phyloP scores from a whole-genome alignment of 2,797 vertebrate genomes.

The Scleropages formosus region DNA sequence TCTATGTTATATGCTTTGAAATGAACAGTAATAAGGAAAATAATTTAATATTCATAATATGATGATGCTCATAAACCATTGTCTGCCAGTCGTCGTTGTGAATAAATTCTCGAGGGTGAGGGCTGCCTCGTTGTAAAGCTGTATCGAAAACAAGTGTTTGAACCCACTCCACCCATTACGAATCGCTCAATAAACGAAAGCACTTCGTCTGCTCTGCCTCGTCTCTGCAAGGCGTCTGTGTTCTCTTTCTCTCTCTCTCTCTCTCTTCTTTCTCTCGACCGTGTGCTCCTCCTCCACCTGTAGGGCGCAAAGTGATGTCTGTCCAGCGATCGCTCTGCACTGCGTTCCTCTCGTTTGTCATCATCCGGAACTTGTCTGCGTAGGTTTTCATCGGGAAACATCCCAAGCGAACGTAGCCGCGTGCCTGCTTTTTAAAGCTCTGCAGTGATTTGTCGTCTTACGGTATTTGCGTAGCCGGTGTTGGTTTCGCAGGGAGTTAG shows the following conservation, averaged over 20 bases:
- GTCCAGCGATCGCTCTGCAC: not conserved
- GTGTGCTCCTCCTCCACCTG: slow-evolving; percentile 11
- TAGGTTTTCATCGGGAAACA: not conserved
- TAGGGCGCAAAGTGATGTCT: not conserved
- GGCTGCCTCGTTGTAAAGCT: slow-evolving; percentile 32
- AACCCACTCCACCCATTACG: slow-evolving; percentile 28
- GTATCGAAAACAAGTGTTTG: slow-evolving; percentile 30
- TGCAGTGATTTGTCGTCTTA: too few species aligned
- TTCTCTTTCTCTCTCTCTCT: not conserved
- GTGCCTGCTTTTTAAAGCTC: too few species aligned
- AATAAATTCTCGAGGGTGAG: slow-evolving; percentile 29
- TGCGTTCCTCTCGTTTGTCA: not conserved
- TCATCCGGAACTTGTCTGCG: not conserved
- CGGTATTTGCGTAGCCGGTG: too few species aligned
- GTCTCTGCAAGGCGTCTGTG: slow-evolving; percentile 10
- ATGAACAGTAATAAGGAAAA: slow-evolving; percentile 20
- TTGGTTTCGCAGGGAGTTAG: too few species aligned
- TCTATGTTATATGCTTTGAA: slow-evolving; percentile 29
- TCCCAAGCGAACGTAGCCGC: not conserved
- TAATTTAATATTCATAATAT: slow-evolving; percentile 30
- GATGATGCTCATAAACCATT: slow-evolving; percentile 23
- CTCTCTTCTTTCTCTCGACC: not conserved
- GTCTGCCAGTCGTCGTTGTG: slow-evolving; percentile 29
- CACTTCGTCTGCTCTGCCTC: slow-evolving; percentile 28
- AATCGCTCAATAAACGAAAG: slow-evolving; percentile 31